A percentile compares a stretch with the other conserved stretches of the same genome.
These are phyloP conservation scores for Drosophila phalerata DNA, from an alignment of 2,888 invertebrate genomes.

Conservation along the genomic window DNA sequence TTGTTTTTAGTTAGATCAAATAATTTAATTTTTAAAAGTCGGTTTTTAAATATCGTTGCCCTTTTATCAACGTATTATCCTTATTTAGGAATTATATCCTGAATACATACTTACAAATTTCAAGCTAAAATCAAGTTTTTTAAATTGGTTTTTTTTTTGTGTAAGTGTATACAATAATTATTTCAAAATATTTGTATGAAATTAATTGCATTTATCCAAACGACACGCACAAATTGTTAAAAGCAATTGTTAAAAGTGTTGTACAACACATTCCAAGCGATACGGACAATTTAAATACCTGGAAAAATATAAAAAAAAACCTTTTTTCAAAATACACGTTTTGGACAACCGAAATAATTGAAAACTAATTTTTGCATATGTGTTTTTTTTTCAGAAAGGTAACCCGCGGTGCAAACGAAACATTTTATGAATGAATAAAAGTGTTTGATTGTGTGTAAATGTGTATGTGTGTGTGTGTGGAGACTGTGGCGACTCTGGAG, in stretches of 20 bases:
- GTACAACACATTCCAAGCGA: conserved; percentile 42
- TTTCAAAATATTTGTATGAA: conserved; percentile 8
- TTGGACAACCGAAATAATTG: conserved; percentile 48
- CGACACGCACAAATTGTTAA: conserved; percentile 35
- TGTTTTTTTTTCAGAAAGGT: conserved; percentile 13
- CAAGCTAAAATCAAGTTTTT: too few species aligned
- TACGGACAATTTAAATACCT: not conserved
- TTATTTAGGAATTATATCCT: too few species aligned
- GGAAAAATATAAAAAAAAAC: conserved; percentile 28
- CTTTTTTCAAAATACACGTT: conserved; percentile 31
- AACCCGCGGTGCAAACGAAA: conserved; percentile 21
- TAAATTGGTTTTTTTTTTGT: too few species aligned
- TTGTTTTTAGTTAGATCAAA: too few species aligned
- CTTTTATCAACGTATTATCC: too few species aligned
- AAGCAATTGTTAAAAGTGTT: conserved; percentile 49
- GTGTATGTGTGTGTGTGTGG: not conserved
- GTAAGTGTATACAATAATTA: too few species aligned
- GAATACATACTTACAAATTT: too few species aligned
- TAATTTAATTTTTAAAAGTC: too few species aligned
- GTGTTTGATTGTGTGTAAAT: conserved; percentile 13
- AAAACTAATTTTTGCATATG: conserved; percentile 57
- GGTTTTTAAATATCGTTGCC: too few species aligned
- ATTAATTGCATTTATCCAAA: conserved; percentile 14
- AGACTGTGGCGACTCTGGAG: conserved; percentile 37
- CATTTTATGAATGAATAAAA: conserved; percentile 71